These are phyloP conservation scores for Steinernema feltiae DNA, from an alignment of 1,140 invertebrate genomes.

Conservation along the genomic window DNA sequence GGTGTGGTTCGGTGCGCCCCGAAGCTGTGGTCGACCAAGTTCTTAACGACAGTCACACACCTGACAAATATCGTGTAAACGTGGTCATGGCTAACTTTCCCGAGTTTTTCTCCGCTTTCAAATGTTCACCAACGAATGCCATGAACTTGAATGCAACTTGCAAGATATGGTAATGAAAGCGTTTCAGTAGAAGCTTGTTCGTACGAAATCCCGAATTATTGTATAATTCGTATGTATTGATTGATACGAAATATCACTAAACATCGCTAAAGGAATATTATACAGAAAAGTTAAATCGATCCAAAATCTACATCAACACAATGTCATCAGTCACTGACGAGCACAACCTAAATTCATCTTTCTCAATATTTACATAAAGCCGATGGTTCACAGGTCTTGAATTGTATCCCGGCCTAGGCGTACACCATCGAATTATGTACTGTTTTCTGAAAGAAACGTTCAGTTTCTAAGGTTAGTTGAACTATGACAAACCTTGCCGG, in stretches of 20 bases:
- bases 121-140: not conserved
- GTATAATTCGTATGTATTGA: too few species aligned
- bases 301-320: not conserved
- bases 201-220: too few species aligned
- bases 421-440: not conserved
- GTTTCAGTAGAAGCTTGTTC: not conserved
- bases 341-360: not conserved
- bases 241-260: too few species aligned
- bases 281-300: too few species aligned
- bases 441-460: not conserved
- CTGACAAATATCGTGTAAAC: not conserved
- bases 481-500: not conserved
- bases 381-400: not conserved
- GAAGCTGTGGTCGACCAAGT: not conserved
- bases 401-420: not conserved
- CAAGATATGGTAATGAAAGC: not conserved
- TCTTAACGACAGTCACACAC: not conserved
- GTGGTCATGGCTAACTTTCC: slow-evolving; percentile 1
- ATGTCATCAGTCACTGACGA: not conserved
- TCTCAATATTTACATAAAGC: not conserved
- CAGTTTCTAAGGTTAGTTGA: not conserved
- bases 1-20: not conserved
- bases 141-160: not conserved
- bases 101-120: not conserved
- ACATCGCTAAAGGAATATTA: too few species aligned